Conservation (phyloP, 2,888 invertebrate species). For the Gasteruption jaculator region DNA sequence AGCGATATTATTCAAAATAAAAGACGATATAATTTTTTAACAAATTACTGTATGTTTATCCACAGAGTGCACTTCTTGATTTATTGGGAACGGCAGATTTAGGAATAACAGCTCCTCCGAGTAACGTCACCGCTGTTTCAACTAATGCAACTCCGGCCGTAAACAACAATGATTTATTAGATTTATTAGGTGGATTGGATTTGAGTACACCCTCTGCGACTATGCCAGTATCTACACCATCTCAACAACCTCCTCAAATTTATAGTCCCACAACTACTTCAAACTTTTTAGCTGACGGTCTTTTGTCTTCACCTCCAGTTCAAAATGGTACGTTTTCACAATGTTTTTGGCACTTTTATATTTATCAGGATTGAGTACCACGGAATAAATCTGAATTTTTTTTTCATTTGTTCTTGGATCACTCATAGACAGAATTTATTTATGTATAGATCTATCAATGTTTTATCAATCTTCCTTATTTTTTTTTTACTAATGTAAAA, state of each 20-base stretch:
- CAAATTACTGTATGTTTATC: conserved; percentile 26
- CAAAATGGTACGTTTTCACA: conserved; percentile 27
- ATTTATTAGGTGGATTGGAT: conserved; percentile 77
- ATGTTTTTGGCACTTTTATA: not conserved
- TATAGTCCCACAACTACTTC: conserved; percentile 49
- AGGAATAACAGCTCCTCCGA: conserved; percentile 52
- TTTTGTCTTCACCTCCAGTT: conserved; percentile 41
- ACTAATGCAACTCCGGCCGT: conserved; percentile 44
- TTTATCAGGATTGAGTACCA: not conserved
- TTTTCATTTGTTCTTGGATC: not conserved
- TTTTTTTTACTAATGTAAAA: no score
- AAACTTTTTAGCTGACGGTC: conserved; percentile 61
- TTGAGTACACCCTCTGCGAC: conserved; percentile 52
- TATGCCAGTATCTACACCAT: conserved; percentile 33
- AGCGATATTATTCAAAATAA: no score
- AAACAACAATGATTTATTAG: conserved; percentile 78
- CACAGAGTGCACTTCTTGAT: conserved; percentile 80
- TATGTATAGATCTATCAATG: conserved; percentile 11
- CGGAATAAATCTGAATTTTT: conserved; percentile 19
- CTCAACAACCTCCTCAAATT: conserved; percentile 38
- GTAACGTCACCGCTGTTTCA: conserved; percentile 45
- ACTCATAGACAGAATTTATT: not conserved
- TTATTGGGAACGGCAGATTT: conserved; percentile 72
- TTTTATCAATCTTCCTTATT: no score
- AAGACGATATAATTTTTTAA: conserved; percentile 7